phyloP scores from a whole-genome alignment of 2,113 vertebrate species.

The Pygoscelis antarcticus region DNA sequence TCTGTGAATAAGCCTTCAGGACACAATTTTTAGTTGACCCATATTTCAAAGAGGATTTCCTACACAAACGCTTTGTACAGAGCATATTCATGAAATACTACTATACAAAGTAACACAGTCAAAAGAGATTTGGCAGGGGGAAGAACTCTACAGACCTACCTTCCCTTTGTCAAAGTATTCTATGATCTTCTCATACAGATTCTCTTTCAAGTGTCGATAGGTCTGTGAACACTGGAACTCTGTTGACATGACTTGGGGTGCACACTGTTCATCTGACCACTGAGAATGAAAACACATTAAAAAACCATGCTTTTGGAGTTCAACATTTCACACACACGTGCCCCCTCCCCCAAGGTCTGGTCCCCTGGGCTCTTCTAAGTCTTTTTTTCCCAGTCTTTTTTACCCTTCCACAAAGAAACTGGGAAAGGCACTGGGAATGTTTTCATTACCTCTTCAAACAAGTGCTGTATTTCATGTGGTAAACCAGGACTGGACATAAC shows the following conservation, averaged over 20 bases:
- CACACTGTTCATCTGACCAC: conserved; percentile 86
- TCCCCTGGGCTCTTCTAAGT: not conserved
- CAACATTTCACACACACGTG: not conserved
- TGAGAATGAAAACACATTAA: not conserved
- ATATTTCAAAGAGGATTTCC: conserved; percentile 11
- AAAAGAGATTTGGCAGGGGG: not conserved
- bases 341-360: not conserved
- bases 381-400: not conserved
- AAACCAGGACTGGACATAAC: not conserved
- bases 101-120: not conserved
- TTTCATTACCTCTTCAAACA: not conserved
- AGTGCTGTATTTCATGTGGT: not conserved
- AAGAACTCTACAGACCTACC: conserved; percentile 69
- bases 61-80: not conserved
- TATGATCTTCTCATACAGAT: conserved; percentile 91
- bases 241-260: conserved; percentile 86
- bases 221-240: conserved; percentile 89
- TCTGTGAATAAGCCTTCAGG: not conserved
- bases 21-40: not conserved
- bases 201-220: conserved; percentile 93
- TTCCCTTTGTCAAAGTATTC: conserved; percentile 98
- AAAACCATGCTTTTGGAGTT: not conserved
- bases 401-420: not conserved
- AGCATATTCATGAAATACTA: not conserved
- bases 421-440: not conserved